Conservation (phyloP, 2,888 invertebrate genomes). For the Glyphotaelius pellucidus region DNA sequence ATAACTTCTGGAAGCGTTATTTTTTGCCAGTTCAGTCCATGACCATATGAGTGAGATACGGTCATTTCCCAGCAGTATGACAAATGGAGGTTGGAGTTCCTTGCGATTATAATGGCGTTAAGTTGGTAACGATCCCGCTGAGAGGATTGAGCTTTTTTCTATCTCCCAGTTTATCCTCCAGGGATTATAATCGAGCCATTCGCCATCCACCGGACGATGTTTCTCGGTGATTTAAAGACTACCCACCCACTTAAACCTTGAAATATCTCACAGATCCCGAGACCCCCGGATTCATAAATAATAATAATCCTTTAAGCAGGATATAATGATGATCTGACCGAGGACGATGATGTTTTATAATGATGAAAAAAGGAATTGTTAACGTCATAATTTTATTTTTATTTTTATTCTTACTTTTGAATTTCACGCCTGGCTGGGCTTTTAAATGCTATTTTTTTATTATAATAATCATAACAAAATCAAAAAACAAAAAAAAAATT, state of each 20-base stretch:
- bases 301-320: slow-evolving; percentile 8
- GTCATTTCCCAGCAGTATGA: slow-evolving; percentile 45
- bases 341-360: not conserved
- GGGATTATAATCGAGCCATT: slow-evolving; percentile 62
- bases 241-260: slow-evolving; percentile 31
- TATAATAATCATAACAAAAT: too few relatives aligned
- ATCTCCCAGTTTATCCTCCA: slow-evolving; percentile 36
- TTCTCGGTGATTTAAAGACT: slow-evolving; percentile 45
- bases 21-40: not conserved
- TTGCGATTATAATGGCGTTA: slow-evolving; percentile 60
- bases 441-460: too few relatives aligned
- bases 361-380: not conserved
- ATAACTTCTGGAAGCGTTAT: not conserved
- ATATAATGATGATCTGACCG: not conserved
- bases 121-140: slow-evolving; percentile 61
- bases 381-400: too few relatives aligned
- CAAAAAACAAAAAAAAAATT: too few relatives aligned
- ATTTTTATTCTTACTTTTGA: too few relatives aligned
- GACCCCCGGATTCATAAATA: slow-evolving; percentile 25
- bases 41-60: not conserved
- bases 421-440: too few relatives aligned
- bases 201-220: slow-evolving; percentile 41
- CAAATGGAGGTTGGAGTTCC: slow-evolving; percentile 59
- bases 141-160: slow-evolving; percentile 43
- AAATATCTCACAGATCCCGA: slow-evolving; percentile 4